Base-by-base conservation (phyloP, 2,888 invertebrate species). In the Xanthorhoe designata region DNA sequence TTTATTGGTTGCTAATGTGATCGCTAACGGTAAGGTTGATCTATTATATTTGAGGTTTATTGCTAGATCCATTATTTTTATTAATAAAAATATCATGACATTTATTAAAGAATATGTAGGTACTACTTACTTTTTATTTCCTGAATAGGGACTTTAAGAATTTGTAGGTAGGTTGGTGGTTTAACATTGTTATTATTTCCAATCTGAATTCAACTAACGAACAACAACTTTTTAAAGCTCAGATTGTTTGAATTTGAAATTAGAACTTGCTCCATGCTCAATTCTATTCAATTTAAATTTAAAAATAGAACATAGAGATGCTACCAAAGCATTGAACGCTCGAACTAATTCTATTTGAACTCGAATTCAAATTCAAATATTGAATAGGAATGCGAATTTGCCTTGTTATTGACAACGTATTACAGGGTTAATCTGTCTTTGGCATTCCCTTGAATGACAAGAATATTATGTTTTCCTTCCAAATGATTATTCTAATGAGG, bases 1-100 rank as follows among this genome's bases (percentile, higher is more conserved):
- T 79, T 83, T 86, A 87, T 88, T 85, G 85, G 80, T 79, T 82
- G 81, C 77, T 80, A 83, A 84, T 83, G 81, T 75, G 68, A 66
- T 69, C 55, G 62, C 59, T 65, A 64, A 68, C 59, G 65, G 65
- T 69, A 50, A 45, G 66, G 19, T 57, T 70, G 73, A 70, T 71
- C 60, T 68, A 67, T 66, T 57, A 51, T 64, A 61, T 62, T 60
- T 59, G 61, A 62, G 56, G 18, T 42, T 55, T 65, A 53, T 66
- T 58, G 62, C 50, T 54, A n/a, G 2, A 35, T 15, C 54, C 38
- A 57, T 60, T 60, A 63, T 57, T 56, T 47, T 51, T 35, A 19
- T 38, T 2, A 9, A 38, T 38, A 38, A 13, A 38, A 38, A 10
- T 38, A 38, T 38, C 38, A 2, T 38, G 10, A 38, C 38, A 38